Conservation (phyloP, 2,113 vertebrate genomes). For the Dipodomys spectabilis region DNA sequence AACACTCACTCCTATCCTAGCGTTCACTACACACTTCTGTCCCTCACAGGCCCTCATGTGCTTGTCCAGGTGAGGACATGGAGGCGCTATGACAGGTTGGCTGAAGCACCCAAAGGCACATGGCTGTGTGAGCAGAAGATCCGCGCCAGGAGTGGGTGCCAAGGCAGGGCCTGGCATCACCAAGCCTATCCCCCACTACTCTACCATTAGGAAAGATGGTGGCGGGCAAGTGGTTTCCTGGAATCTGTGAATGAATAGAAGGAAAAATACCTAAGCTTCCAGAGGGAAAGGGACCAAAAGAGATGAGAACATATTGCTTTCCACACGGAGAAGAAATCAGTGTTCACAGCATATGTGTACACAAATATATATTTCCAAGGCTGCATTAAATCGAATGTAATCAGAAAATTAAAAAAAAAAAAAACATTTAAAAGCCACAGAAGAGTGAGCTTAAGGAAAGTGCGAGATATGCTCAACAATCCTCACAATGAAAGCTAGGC, state of each 20-base stretch:
- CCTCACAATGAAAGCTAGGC: constrained; percentile 46
- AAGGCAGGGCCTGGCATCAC: constrained; percentile 27
- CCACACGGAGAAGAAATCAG: constrained; percentile 62
- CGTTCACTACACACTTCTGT: neutral
- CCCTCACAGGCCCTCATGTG: neutral
- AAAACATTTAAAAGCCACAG: neutral
- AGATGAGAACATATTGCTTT: constrained; percentile 69
- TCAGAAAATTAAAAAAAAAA: constrained; percentile 36
- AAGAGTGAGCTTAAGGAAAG: constrained; percentile 42
- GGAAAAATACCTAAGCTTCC: constrained; percentile 70
- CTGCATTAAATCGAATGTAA: constrained; percentile 61
- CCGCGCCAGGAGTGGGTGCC: neutral
- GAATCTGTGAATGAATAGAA: constrained; percentile 50
- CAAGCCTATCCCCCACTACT: neutral
- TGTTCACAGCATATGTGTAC: constrained; percentile 52
- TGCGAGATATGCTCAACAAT: constrained; percentile 43
- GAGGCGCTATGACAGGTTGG: neutral
- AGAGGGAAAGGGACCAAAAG: constrained; percentile 66
- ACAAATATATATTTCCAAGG: constrained; percentile 70
- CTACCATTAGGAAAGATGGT: constrained; percentile 37
- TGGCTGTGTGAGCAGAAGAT: neutral
- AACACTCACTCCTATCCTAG: neutral
- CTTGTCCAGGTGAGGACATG: neutral
- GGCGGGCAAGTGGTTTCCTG: constrained; percentile 52
- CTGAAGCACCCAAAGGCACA: neutral